These are phyloP conservation scores for Tragelaphus eurycerus DNA, from an alignment of 2,797 vertebrate genomes.

Conservation along the genomic window DNA sequence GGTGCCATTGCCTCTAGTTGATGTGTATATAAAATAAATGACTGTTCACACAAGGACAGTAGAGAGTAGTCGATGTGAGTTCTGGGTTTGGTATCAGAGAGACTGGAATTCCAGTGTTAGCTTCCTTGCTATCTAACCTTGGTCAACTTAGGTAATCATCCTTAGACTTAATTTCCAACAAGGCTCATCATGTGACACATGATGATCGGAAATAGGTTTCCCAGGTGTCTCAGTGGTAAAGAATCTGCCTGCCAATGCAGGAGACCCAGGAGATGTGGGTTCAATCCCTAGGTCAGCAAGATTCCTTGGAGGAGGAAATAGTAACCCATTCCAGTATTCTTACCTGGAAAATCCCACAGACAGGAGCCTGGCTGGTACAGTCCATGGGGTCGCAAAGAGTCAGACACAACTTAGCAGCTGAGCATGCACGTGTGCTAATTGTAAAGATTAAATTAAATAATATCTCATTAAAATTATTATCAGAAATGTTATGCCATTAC, in stretches of 20 bases:
- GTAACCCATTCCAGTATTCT: not conserved
- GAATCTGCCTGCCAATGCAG: not conserved
- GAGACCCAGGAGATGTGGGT: not conserved
- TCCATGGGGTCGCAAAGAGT: not conserved
- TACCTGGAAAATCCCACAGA: not conserved
- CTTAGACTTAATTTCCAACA: not conserved
- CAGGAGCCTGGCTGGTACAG: not conserved
- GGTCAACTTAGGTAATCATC: not conserved
- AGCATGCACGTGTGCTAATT: not conserved
- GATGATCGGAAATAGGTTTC: not conserved
- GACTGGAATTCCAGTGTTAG: not conserved
- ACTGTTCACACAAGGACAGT: not conserved
- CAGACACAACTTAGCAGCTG: not conserved
- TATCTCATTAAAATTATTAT: not conserved
- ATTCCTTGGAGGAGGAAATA: not conserved
- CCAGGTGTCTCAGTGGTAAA: not conserved
- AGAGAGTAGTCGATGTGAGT: not conserved
- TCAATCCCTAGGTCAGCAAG: not conserved
- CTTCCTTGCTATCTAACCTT: not conserved
- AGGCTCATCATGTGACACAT: not conserved
- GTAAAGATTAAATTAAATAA: slow-evolving; percentile 14
- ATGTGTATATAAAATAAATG: not conserved
- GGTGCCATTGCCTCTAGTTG: not conserved
- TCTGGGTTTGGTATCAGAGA: not conserved
- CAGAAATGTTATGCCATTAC: not conserved